A percentile compares a stretch with the other conserved stretches of the same genome.
These are phyloP conservation scores for Choloepus hoffmanni DNA, from an alignment of 2,113 vertebrate genomes.

Conservation along the genomic window DNA sequence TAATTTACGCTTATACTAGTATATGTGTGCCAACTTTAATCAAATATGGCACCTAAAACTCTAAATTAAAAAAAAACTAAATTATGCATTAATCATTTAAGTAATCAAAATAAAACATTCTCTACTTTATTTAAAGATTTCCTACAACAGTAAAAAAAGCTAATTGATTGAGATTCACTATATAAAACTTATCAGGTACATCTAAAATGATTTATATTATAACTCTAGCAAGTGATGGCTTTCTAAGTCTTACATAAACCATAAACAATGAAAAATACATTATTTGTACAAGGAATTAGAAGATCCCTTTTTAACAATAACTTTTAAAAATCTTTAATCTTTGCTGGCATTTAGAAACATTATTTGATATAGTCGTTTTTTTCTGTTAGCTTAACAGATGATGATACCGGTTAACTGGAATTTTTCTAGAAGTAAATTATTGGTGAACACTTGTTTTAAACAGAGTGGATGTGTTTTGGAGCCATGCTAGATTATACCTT, in stretches of 20 bases:
- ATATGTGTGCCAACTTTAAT: background rate
- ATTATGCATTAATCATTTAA: background rate
- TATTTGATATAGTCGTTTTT: conserved; percentile 55
- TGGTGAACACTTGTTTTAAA: conserved; percentile 17
- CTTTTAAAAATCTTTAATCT: conserved; percentile 21
- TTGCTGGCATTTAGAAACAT: conserved; percentile 45
- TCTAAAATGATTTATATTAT: conserved; percentile 1
- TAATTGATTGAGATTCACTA: background rate
- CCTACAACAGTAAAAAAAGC: background rate
- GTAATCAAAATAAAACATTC: background rate
- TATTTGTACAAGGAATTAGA: conserved; percentile 15
- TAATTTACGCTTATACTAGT: background rate
- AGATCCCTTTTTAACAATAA: background rate
- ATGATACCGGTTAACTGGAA: background rate
- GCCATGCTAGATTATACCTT: conserved; percentile 1
- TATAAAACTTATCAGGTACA: background rate
- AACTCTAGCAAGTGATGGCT: conserved; percentile 1
- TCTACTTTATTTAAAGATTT: conserved; percentile 36
- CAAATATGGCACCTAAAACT: background rate
- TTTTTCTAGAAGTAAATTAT: background rate
- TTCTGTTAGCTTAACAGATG: background rate
- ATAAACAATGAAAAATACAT: background rate
- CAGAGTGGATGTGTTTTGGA: background rate
- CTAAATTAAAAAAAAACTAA: conserved; percentile 2
- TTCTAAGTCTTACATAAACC: conserved; percentile 26